Base-by-base conservation (phyloP, 1,140 invertebrate genomes). In the Drosophila bipectinata region DNA sequence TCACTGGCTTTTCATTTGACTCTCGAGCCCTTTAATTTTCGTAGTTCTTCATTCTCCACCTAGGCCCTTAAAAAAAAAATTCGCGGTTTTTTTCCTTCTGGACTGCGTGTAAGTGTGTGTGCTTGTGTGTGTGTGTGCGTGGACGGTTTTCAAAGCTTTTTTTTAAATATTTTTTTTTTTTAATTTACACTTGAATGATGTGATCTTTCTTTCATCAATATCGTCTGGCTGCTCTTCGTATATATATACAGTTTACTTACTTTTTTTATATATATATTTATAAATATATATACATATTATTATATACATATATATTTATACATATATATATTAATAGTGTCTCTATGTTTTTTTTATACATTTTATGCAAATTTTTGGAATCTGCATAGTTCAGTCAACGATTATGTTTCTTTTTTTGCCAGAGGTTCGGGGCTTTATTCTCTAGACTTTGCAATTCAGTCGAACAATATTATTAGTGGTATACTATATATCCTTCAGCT, bases 131-230 rank as follows among this genome's bases (percentile, higher is more conserved):
- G 44, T 71, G 71, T 75, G 83, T 85, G 78, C 80, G 89, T 91
- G 90, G 90, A 91, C 90, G 90, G 90, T 91, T 76, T 72, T 87
- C 84, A 74, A 91, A 91, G 90, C 90, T 68, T 82, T 51, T 34
- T 34, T 34, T n/a, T 4, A n/a, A n/a, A n/a, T n/a, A 18, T 18
- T 18, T 12, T 12, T 37, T 37, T 10, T 4, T 84, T 77, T 64
- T 69, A 72, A 80, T 79, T 61, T 73, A 85, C 81, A 74, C 66
- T 79, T 81, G 60, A 79, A 72, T 72, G 60, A 61, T 81, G 78
- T 57, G 60, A 67, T 72, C 48, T 64, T 64, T 55, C 54, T 69
- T 28, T 28, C 30, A 37, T 52, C 34, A 66, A 68, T 51, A 53
- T 55, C 63, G 37, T 61, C 53, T 45, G 54, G 49, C 63, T 39